Percentiles rank a stretch among this genome's conserved stretches.
These are phyloP conservation scores for Mimumesa dahlbomi DNA, from an alignment of 2,888 invertebrate genomes.

Conservation along the genomic window DNA sequence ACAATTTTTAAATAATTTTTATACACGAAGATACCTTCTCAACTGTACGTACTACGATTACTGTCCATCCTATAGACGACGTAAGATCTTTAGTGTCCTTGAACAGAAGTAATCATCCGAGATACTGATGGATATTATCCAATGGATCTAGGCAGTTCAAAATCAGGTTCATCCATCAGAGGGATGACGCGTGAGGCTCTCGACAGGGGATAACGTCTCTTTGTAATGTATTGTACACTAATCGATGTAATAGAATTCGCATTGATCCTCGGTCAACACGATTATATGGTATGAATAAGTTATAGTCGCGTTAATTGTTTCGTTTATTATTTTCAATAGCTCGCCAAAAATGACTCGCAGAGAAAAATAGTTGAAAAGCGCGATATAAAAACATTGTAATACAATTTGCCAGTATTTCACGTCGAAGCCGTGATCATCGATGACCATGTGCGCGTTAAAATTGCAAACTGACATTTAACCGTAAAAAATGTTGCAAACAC, in stretches of 20 bases:
- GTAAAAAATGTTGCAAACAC: background rate
- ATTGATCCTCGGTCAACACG: background rate
- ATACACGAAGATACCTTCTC: no score
- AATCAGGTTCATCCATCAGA: background rate
- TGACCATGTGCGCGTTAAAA: background rate
- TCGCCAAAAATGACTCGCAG: no score
- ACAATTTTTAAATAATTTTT: no score
- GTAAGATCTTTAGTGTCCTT: background rate
- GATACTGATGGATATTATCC: background rate
- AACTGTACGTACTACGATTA: no score
- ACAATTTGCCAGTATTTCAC: no score
- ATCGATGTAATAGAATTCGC: background rate
- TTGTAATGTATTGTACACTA: background rate
- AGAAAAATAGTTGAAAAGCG: no score
- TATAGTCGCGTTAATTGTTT: no score
- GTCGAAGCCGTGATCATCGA: no score
- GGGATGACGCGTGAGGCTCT: background rate
- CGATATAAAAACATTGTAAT: no score
- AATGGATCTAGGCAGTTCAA: background rate
- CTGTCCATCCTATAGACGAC: background rate
- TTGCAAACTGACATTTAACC: background rate
- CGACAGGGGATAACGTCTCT: background rate
- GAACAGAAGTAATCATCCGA: background rate
- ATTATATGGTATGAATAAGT: no score
- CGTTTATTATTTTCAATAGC: no score